Conservation (phyloP, 2,113 vertebrate species). For the Notechis scutatus region DNA sequence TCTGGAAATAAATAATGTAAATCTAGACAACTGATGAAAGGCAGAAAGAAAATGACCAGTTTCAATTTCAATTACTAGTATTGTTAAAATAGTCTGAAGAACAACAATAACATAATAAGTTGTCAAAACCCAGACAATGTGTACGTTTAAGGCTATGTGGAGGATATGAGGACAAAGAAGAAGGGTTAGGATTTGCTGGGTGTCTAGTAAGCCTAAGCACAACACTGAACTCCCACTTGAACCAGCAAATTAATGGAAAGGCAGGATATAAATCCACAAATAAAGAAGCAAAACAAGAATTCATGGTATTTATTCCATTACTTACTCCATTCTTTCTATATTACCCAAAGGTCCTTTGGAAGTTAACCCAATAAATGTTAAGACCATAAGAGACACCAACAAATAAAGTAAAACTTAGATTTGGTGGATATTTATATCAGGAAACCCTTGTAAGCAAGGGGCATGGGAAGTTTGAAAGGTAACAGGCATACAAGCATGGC, state of each 20-base stretch:
- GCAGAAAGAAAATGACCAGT: neutral
- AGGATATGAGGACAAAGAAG: neutral
- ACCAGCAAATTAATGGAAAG: neutral
- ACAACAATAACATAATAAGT: neutral
- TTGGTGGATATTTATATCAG: neutral
- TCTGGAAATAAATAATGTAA: neutral
- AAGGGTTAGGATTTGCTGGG: neutral
- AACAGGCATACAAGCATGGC: neutral
- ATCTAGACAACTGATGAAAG: neutral
- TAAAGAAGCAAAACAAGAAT: neutral
- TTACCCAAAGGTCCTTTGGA: neutral
- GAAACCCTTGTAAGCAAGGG: neutral
- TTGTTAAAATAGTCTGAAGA: neutral
- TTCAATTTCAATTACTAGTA: neutral
- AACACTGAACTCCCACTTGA: neutral
- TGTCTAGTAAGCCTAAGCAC: neutral
- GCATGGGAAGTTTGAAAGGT: neutral
- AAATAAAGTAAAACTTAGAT: neutral
- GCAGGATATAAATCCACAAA: neutral
- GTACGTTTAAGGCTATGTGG: neutral
- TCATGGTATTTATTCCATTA: neutral
- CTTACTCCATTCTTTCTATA: neutral
- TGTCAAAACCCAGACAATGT: neutral
- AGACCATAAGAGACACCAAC: neutral
- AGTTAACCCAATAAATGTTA: neutral